Evolutionary conservation across 2,888 invertebrate genomes (phyloP).

Genomic region (Penaeus monodon): DNA sequence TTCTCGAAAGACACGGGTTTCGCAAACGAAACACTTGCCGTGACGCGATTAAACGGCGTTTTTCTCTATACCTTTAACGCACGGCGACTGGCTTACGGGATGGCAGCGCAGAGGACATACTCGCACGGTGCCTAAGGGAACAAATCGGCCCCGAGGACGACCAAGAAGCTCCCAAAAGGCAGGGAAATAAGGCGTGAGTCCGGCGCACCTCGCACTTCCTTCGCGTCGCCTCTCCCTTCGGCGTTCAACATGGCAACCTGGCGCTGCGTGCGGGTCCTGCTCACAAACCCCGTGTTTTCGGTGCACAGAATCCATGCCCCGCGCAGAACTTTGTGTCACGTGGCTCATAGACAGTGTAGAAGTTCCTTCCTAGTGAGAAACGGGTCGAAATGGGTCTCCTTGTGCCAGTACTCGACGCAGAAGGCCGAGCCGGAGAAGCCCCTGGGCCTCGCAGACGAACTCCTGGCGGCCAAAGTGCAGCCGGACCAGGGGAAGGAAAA

Average conservation of each 20-base stretch:
- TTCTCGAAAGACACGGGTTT: too few relatives aligned
- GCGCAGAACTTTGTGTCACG: background rate
- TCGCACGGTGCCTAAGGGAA: too few relatives aligned
- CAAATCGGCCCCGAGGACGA: too few relatives aligned
- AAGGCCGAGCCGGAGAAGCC: conserved; percentile 15
- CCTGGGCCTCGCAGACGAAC: conserved; percentile 54
- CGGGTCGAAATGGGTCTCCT: background rate
- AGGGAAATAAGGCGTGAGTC: too few relatives aligned
- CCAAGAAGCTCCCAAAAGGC: too few relatives aligned
- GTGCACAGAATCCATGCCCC: background rate
- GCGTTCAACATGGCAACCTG: conserved; percentile 42
- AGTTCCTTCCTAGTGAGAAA: background rate
- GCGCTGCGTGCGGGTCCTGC: background rate
- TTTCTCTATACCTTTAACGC: too few relatives aligned
- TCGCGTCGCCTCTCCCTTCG: too few relatives aligned
- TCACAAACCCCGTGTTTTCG: background rate
- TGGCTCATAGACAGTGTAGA: conserved; percentile 19
- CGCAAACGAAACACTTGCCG: too few relatives aligned
- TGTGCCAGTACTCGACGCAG: background rate
- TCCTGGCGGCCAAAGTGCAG: conserved; percentile 47
- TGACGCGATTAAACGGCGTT: too few relatives aligned
- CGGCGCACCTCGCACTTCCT: too few relatives aligned
- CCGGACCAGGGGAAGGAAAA: conserved; percentile 13
- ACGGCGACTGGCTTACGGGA: too few relatives aligned
- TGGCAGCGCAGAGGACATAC: too few relatives aligned